These are phyloP conservation scores for Oxyruncus cristatus DNA, from an alignment of 2,113 vertebrate genomes.

Conservation along the genomic window DNA sequence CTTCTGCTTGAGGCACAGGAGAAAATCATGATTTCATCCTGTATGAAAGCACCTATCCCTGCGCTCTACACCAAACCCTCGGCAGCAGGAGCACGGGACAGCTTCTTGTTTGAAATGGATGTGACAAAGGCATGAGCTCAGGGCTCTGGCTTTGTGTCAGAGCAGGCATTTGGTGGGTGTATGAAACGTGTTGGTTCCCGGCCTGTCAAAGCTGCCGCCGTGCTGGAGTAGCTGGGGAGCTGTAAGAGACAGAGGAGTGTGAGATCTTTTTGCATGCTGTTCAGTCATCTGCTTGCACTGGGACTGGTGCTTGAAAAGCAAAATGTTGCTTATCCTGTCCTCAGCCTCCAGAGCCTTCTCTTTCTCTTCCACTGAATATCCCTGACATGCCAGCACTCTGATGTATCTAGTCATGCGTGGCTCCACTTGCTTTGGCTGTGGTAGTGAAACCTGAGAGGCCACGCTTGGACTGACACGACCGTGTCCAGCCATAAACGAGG, in stretches of 20 bases:
- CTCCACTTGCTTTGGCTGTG: neutral
- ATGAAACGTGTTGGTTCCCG: neutral
- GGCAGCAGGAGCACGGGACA: neutral
- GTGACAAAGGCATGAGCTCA: neutral
- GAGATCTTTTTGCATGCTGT: neutral
- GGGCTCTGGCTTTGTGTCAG: neutral
- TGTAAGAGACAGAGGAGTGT: neutral
- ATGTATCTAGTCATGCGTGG: neutral
- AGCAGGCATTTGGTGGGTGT: neutral
- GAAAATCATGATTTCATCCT: neutral
- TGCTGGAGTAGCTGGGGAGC: neutral
- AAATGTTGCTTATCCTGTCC: neutral
- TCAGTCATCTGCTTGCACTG: constrained; percentile 2
- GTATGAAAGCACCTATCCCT: neutral
- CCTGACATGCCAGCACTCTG: neutral
- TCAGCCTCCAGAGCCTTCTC: constrained; percentile 1
- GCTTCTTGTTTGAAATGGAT: neutral
- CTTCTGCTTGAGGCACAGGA: neutral
- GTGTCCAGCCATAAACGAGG: neutral
- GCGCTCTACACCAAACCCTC: neutral
- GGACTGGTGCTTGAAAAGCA: neutral
- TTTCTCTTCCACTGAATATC: constrained; percentile 3
- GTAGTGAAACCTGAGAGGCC: neutral
- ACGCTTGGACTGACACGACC: neutral
- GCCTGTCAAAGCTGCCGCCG: accelerated